Base-by-base conservation (phyloP, 2,888 invertebrate genomes). In the Pterobdella sp. region DNA sequence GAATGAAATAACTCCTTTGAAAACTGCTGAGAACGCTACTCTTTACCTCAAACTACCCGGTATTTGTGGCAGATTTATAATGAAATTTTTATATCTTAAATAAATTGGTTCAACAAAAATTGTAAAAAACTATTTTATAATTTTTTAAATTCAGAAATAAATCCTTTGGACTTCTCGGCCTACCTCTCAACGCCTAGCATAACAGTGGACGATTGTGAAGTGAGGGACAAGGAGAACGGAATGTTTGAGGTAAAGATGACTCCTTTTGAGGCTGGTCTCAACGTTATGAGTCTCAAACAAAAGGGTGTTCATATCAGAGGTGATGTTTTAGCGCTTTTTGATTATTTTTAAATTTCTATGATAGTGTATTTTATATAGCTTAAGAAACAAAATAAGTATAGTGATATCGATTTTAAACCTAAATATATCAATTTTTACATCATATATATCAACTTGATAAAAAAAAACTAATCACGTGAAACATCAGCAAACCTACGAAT, bases 261-360 rank as follows among this genome's bases (percentile, higher is more conserved):
- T 2, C 83, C 84, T 10, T 93, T 93, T 84, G 92, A 94, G 84
- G 86, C 94, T 77, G 97, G 97, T 0, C 90, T 94, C 0, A 96
- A 97, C 86, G 95, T 94, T 0, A 93, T 97, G 0, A 94, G 94
- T 22, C 93, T 96, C 77, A 91, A 92, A 82, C 94, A 94, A 87
- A 92, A 94, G 88, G 94, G 93, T 77, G 91, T 94, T 84, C 95
- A 96, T 85, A 94, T 96, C 82, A 93, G 95, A 79, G 94, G 90
- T 89, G 18, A 7, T n/a, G 63, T 14, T 42, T 42, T n/a, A n/a
- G n/a, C n/a, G n/a, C n/a, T n/a, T n/a, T n/a, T n/a, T n/a, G n/a
- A n/a, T n/a, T n/a, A n/a, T n/a, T n/a, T n/a, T n/a, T n/a, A n/a
- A n/a, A n/a, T n/a, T n/a, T n/a, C n/a, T n/a, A n/a, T n/a, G n/a